phyloP scores from a whole-genome alignment of 2,797 vertebrate species.

The Mico argentatus region DNA sequence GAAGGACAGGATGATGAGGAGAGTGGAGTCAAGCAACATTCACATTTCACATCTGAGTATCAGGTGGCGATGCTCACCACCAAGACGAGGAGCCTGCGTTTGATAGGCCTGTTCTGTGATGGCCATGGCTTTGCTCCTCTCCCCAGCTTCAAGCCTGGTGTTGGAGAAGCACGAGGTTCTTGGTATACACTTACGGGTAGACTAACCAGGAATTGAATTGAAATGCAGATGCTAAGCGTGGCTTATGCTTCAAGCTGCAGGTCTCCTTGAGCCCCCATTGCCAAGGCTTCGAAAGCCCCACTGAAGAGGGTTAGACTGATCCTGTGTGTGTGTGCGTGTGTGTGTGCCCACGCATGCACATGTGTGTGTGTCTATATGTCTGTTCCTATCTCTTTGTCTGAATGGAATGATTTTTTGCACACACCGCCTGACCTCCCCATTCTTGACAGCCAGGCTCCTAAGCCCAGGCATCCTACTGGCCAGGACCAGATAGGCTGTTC shows the following conservation, averaged over 20 bases:
- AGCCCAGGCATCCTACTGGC: not conserved
- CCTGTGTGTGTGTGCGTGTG: not conserved
- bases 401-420: not conserved
- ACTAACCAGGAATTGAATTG: not conserved
- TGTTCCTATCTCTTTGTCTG: not conserved
- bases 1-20: not conserved
- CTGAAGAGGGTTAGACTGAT: not conserved
- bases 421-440: rapidly evolving
- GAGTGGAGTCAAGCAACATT: not conserved
- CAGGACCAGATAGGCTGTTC: not conserved
- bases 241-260: not conserved
- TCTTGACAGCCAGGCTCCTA: not conserved
- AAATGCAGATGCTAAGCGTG: not conserved
- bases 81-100: rapidly evolving
- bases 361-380: not conserved
- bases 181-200: not conserved
- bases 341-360: not conserved
- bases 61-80: not conserved
- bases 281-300: not conserved
- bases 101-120: not conserved
- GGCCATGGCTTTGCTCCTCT: not conserved
- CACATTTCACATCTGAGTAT: not conserved
- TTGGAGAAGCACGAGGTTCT: not conserved
- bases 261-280: not conserved
- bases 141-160: not conserved